A percentile compares a stretch with the other conserved stretches of the same genome.
phyloP scores from a whole-genome alignment of 2,888 invertebrate genomes.

The Cecidostiba fungosa region DNA sequence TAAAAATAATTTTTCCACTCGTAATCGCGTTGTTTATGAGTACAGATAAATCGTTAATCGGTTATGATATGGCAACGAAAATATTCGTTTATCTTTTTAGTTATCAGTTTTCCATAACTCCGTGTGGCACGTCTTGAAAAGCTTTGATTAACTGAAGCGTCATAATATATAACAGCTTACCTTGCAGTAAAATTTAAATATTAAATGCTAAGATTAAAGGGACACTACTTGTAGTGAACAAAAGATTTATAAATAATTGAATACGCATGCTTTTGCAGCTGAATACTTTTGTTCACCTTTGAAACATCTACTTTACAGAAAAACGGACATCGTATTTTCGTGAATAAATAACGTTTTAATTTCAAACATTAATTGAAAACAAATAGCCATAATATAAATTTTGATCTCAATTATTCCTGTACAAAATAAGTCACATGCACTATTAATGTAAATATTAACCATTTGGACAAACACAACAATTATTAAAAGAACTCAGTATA shows the following conservation, averaged over 20 bases:
- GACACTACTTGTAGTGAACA: background rate
- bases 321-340: slow-evolving; percentile 18
- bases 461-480: slow-evolving; percentile 25
- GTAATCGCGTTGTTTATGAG: background rate
- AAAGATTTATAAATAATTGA: background rate
- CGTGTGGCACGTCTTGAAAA: background rate
- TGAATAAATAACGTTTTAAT: slow-evolving; percentile 51
- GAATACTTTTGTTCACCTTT: slow-evolving; percentile 36
- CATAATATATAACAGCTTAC: background rate
- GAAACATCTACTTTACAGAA: slow-evolving; percentile 34
- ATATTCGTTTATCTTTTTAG: too few relatives aligned
- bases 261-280: too few relatives aligned
- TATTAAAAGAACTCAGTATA: slow-evolving; percentile 11
- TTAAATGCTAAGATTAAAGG: background rate
- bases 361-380: slow-evolving; percentile 38
- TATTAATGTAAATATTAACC: slow-evolving; percentile 5
- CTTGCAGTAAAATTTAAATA: background rate
- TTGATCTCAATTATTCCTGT: slow-evolving; percentile 32
- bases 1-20: background rate
- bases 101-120: background rate
- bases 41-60: background rate
- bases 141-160: background rate
- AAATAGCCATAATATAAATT: slow-evolving; percentile 11
- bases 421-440: slow-evolving; percentile 23
- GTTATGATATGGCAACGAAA: too few relatives aligned